Evolutionary conservation across 2,113 vertebrate genomes (phyloP).

Genomic region (Rhizomys pruinosus): DNA sequence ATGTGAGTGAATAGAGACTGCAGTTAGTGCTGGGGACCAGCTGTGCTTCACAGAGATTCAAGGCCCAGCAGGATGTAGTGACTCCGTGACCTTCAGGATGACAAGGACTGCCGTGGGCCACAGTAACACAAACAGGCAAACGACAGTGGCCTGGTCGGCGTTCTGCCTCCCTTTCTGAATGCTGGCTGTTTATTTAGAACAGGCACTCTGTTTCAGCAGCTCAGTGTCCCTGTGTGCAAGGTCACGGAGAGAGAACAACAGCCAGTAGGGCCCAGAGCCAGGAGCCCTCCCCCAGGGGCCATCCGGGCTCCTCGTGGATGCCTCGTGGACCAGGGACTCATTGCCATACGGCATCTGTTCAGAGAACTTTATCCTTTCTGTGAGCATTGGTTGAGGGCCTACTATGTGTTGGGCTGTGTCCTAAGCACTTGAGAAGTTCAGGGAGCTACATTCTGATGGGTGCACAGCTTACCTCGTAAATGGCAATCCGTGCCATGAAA

Average conservation of each 20-base stretch:
- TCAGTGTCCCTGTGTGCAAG: not conserved
- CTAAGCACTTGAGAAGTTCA: not conserved
- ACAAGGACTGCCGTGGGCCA: not conserved
- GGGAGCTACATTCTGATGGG: not conserved
- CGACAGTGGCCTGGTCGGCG: not conserved
- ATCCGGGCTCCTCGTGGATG: not conserved
- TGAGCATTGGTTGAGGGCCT: not conserved
- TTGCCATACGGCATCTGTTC: not conserved
- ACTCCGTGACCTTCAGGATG: accelerated
- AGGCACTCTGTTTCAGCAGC: not conserved
- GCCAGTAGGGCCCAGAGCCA: not conserved
- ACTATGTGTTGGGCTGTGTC: not conserved
- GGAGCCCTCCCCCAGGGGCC: not conserved
- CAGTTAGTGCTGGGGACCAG: too few species aligned
- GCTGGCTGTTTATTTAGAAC: not conserved
- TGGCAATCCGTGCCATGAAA: not conserved
- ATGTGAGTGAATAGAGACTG: not conserved
- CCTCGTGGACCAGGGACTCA: not conserved
- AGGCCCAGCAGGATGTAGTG: not conserved
- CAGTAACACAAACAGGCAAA: not conserved
- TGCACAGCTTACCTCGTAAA: not conserved
- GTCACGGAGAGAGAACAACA: not conserved
- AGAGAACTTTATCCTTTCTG: not conserved
- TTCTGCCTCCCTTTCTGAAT: not conserved
- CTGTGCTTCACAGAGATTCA: not conserved